Conservation (phyloP, 1,140 invertebrate species). For the Zaprionus taronus region DNA sequence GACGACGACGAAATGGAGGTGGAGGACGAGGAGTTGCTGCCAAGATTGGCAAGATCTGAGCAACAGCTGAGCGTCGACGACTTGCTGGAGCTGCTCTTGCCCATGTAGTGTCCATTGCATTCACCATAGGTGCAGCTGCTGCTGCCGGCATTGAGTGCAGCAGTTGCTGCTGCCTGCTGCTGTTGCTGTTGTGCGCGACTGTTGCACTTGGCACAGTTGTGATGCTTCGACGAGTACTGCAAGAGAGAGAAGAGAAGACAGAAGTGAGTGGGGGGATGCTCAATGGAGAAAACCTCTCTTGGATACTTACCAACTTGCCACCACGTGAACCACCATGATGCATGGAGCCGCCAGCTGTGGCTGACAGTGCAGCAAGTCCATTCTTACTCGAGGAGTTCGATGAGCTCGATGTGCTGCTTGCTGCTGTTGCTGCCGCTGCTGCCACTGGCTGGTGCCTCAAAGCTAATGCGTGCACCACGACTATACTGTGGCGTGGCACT, state of each 20-base stretch:
- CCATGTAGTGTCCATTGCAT: slow-evolving; percentile 68
- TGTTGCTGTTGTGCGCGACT: slow-evolving; percentile 63
- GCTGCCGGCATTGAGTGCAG: slow-evolving; percentile 24
- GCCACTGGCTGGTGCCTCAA: slow-evolving; percentile 76
- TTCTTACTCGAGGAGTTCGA: no score
- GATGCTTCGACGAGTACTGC: slow-evolving; percentile 66
- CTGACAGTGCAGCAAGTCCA: background rate
- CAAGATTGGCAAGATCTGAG: slow-evolving; percentile 39
- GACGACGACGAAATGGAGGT: background rate
- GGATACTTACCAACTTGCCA: slow-evolving; percentile 19
- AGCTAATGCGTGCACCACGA: slow-evolving; percentile 84
- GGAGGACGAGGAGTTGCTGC: slow-evolving; percentile 5
- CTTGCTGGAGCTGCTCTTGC: slow-evolving; percentile 26
- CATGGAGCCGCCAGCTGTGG: background rate
- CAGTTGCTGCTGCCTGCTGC: slow-evolving; percentile 33
- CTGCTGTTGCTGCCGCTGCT: background rate
- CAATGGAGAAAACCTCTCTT: background rate
- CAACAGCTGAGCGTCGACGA: slow-evolving; percentile 24
- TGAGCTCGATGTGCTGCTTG: slow-evolving; percentile 18
- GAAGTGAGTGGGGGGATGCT: background rate
- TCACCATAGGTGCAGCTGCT: slow-evolving; percentile 69
- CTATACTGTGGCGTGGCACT: slow-evolving; percentile 91
- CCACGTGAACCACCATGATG: slow-evolving; percentile 9
- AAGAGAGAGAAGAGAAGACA: slow-evolving; percentile 5
- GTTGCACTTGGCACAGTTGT: slow-evolving; percentile 74